Evolutionary conservation across 92 coral and sea anemone genomes (phyloP).

Genomic region (Zoanthus solanderi): DNA sequence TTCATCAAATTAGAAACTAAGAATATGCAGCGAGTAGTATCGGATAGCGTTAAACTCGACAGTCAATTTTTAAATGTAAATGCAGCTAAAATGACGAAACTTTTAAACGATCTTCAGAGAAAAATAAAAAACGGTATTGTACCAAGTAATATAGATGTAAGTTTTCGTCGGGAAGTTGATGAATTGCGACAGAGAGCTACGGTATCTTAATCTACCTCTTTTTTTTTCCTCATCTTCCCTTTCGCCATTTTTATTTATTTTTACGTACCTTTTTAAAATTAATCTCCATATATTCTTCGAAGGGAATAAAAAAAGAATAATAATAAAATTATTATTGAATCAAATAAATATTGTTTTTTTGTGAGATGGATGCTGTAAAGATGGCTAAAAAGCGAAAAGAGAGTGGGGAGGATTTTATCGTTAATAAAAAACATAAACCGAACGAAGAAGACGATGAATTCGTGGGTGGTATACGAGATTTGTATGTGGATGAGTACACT

Average conservation of each 20-base stretch:
- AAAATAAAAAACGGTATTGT: background rate
- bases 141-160: background rate
- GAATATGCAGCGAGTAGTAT: background rate
- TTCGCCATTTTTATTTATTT: background rate
- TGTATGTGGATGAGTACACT: background rate
- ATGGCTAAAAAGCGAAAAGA: background rate
- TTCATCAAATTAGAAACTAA: too few species aligned
- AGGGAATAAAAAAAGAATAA: too few species aligned
- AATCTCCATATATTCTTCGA: too few species aligned
- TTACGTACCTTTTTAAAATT: background rate
- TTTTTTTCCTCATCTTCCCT: too few species aligned
- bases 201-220: background rate
- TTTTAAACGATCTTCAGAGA: background rate
- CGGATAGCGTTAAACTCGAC: background rate
- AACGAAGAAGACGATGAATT: background rate
- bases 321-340: too few species aligned
- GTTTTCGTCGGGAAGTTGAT: background rate
- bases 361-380: too few species aligned
- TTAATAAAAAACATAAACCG: too few species aligned
- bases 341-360: too few species aligned
- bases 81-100: background rate
- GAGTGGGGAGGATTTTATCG: background rate
- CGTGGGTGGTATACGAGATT: background rate
- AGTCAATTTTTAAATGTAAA: too few species aligned
- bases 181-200: background rate